Evolutionary conservation across 2,113 vertebrate species (phyloP).

Genomic region (Oncorhynchus gorbuscha): DNA sequence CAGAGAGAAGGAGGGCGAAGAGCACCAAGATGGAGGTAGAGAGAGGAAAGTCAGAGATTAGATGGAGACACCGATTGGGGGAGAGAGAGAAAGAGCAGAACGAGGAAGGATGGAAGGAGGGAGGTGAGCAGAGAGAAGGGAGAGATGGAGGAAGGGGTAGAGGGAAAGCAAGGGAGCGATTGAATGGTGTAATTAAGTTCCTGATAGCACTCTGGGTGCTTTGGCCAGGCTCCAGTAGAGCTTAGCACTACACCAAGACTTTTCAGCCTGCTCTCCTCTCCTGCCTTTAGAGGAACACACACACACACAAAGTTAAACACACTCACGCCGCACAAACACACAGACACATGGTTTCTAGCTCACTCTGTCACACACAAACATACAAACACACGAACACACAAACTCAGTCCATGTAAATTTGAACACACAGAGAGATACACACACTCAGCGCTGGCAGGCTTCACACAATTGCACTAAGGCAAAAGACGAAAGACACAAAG

Average conservation of each 20-base stretch:
- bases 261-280: conserved; percentile 44
- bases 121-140: background rate
- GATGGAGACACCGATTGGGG: conserved; percentile 26
- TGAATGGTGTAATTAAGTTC: conserved; percentile 72
- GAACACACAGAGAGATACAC: conserved; percentile 30
- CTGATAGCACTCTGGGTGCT: conserved; percentile 67
- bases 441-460: conserved; percentile 42
- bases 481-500: conserved; percentile 51
- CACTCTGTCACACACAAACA: background rate
- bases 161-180: conserved; percentile 56
- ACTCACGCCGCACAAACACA: conserved; percentile 6
- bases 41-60: background rate
- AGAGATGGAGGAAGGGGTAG: conserved; percentile 6
- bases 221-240: conserved; percentile 67
- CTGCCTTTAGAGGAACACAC: conserved; percentile 1
- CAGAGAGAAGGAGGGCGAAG: background rate
- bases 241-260: conserved; percentile 54
- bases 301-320: conserved; percentile 36
- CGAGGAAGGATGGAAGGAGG: conserved; percentile 9
- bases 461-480: conserved; percentile 49
- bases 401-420: background rate
- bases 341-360: conserved; percentile 26
- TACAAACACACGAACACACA: background rate
- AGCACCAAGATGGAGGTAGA: background rate
- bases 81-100: background rate